Evolutionary conservation across 2,113 vertebrate species (phyloP).

Genomic region (Notarius lentiginosus): DNA sequence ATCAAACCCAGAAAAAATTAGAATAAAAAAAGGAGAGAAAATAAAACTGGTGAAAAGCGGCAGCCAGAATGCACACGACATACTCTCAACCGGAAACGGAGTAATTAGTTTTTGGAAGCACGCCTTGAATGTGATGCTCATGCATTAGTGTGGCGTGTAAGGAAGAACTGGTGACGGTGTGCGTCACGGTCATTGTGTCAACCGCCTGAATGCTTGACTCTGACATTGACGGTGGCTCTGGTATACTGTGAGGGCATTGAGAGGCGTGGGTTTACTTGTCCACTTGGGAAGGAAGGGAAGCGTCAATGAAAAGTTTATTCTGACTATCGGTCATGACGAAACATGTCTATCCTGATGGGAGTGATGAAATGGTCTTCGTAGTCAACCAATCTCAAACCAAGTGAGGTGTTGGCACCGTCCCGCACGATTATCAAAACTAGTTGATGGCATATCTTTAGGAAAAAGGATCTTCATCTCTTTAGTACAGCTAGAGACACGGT

Average conservation of each 20-base stretch:
- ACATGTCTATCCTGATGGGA: neutral
- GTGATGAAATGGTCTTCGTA: neutral
- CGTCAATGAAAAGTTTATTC: neutral
- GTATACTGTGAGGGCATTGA: neutral
- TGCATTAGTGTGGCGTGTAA: no score
- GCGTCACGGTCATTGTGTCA: no score
- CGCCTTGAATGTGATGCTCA: no score
- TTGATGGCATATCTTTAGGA: neutral
- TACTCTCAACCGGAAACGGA: no score
- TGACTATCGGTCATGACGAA: neutral
- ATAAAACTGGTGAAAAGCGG: no score
- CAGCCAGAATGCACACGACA: no score
- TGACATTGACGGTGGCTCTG: neutral
- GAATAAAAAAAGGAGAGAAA: no score
- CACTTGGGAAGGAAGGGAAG: neutral
- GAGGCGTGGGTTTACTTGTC: neutral
- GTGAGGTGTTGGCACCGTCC: neutral
- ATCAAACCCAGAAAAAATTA: no score
- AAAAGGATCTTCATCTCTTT: neutral
- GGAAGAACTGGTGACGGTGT: neutral
- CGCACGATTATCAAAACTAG: neutral
- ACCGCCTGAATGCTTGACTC: neutral
- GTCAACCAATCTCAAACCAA: neutral
- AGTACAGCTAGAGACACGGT: neutral
- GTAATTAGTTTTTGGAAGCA: no score